Evolutionary conservation across 2,888 invertebrate species (phyloP), one percentile per base, ranked within the genome.

Genomic region (Acanthosepion pharaonis): DNA sequence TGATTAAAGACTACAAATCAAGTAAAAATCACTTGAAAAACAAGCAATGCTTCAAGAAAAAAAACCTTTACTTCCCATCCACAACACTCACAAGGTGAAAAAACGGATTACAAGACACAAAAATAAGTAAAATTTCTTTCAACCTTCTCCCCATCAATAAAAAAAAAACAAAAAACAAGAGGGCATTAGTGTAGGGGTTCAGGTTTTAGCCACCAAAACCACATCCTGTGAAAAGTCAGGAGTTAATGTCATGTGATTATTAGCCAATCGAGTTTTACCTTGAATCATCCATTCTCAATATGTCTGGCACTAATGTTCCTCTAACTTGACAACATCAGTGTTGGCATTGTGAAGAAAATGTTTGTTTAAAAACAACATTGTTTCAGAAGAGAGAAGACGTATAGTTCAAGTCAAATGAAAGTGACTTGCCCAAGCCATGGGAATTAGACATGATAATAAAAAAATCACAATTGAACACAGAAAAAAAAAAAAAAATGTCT

Each of bases 1-100:
- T 78, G 78, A 78, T 78, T 78, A 78, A 78, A n/a, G n/a, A 78
- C n/a, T 78, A 78, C 78, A 78, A 78, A 78, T n/a, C 78, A n/a
- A 78, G 28, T 78, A 78, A 78, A 78, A 78, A 78, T 78, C 78
- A 78, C 78, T 8, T 78, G n/a, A 78, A 78, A 78, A n/a, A 78
- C 23, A 42, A 42, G 25, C 23, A 25, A 64, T 23, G 64, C 64
- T 25, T 8, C 25, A 25, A 28, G 25, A 64, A 64, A 64, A 64
- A 64, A 51, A 15, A 51, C 51, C 8, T 51, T 8, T 51, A 15
- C 51, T 15, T 15, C 51, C 51, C 51, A 51, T 51, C 51, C 51
- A 8, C 51, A 51, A 51, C 8, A 51, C 6, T 33, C 42, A 51
- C 8, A 51, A 51, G 15, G 15, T 11, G 15, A 51, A 51, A 51